Conservation (phyloP, 2,888 invertebrate genomes). For the Lacanobia wlatinum region DNA sequence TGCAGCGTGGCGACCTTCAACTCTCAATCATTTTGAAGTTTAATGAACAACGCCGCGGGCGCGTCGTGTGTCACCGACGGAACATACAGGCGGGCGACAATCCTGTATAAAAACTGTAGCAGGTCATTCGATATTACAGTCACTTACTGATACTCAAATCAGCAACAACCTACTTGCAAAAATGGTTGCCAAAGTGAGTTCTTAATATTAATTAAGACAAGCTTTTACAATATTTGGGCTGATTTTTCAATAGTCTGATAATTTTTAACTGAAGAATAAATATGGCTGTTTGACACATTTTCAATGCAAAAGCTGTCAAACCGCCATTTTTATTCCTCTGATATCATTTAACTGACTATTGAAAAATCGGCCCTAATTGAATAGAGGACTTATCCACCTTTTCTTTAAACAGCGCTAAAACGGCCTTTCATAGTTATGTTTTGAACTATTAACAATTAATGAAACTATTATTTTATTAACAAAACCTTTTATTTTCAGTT, state of each 20-base stretch:
- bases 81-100: slow-evolving; percentile 67
- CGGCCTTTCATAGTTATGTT: background rate
- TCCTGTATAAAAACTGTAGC: slow-evolving; percentile 81
- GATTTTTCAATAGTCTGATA: no score
- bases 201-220: background rate
- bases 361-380: no score
- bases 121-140: slow-evolving; percentile 75
- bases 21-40: slow-evolving; percentile 49
- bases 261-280: no score
- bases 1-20: slow-evolving; percentile 56
- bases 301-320: no score
- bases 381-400: background rate
- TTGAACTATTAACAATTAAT: background rate
- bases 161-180: slow-evolving; percentile 69
- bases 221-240: no score
- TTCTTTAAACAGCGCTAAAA: background rate
- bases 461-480: background rate
- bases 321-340: no score
- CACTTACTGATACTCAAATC: slow-evolving; percentile 73
- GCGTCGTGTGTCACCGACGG: slow-evolving; percentile 35
- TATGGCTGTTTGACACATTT: no score
- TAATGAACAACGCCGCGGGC: slow-evolving; percentile 10
- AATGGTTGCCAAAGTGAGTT: slow-evolving; percentile 83
- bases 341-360: no score
- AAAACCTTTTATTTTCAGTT: slow-evolving; percentile 68